Evolutionary conservation across 2,113 vertebrate species (phyloP), one percentile per base, ranked within the genome.

Genomic region (Tricholaema leucomelas): DNA sequence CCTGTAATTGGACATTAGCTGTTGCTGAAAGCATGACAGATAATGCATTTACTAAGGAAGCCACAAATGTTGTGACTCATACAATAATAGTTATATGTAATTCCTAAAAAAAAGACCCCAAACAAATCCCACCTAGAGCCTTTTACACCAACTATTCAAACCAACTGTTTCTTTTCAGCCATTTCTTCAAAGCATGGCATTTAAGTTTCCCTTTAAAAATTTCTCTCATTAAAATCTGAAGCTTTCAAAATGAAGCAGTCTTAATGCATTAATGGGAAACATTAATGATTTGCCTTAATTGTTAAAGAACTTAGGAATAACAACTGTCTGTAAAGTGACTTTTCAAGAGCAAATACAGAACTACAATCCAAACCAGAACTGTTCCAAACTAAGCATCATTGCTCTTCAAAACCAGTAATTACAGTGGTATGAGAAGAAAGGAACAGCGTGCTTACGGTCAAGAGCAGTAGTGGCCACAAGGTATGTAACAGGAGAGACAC

Each of bases 381-480:
- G 52, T 10, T 88, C 40, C 46, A 84, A 90, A 84, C 8, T 18
- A 75, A 58, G 14, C 20, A 69, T 40, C 36, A 30, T 0, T 60
- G n/a, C 33, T 80, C 46, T 80, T 73, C 30, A 24, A 71, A 87
- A 66, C 9, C 30, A 59, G 5, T 4, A 12, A n/a, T 24, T 33
- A 52, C 59, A 63, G 16, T 27, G n/a, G 28, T 12, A 44, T 8
- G 28, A 74, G 23, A 40, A 28, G 35, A 69, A 58, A 63, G 69
- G 55, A 76, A 24, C 6, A 67, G 56, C 2, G 42, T 64, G 96
- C 98, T 98, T 96, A 99, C 99, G 76, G 94, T 99, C 99, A 54
- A 98, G 95, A 54, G 98, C 78, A 1, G 98, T 98, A 4, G 98
- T 99, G 73, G 98, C 99, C 98, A 99, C 98, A 65, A 99, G 98